phyloP scores from a whole-genome alignment of 2,888 invertebrate genomes.

The Caenorhabditis drosophilae region DNA sequence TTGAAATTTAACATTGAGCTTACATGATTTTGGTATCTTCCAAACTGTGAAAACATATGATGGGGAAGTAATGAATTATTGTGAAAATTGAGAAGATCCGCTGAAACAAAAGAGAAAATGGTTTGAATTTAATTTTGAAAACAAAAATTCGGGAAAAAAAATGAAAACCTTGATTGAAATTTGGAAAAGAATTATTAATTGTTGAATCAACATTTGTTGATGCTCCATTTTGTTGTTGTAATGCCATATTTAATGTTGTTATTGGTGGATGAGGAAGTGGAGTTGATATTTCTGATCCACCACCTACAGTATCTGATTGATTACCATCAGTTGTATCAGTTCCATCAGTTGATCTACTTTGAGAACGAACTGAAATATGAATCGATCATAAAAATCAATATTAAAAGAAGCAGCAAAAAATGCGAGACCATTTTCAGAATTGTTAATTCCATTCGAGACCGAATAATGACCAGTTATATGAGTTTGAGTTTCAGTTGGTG shows the following conservation, averaged over 20 bases:
- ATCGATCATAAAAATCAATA: not conserved
- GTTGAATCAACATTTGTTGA: conserved; percentile 2
- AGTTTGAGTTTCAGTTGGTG: too few relatives aligned
- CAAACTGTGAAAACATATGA: conserved; percentile 53
- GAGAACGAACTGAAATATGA: not conserved
- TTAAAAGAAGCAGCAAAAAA: not conserved
- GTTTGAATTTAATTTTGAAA: too few relatives aligned
- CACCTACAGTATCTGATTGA: conserved; percentile 25
- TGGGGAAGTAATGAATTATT: conserved; percentile 48
- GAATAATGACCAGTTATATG: too few relatives aligned
- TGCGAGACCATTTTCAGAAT: not conserved
- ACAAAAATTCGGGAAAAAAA: not conserved
- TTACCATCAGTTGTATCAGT: conserved; percentile 36
- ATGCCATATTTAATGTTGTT: conserved; percentile 41
- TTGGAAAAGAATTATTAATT: conserved; percentile 28
- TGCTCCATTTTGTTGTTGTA: conserved; percentile 23
- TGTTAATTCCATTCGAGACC: not conserved
- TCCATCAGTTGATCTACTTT: conserved; percentile 35
- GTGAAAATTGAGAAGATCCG: conserved; percentile 50
- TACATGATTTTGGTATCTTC: conserved; percentile 13
- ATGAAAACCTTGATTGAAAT: conserved; percentile 31
- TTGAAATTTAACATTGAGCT: too few relatives aligned
- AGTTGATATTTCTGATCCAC: conserved; percentile 25
- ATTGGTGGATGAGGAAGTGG: conserved; percentile 29
- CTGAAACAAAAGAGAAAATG: conserved; percentile 13